Conservation (phyloP, 2,113 vertebrate species). For the Aramus guarauna region DNA sequence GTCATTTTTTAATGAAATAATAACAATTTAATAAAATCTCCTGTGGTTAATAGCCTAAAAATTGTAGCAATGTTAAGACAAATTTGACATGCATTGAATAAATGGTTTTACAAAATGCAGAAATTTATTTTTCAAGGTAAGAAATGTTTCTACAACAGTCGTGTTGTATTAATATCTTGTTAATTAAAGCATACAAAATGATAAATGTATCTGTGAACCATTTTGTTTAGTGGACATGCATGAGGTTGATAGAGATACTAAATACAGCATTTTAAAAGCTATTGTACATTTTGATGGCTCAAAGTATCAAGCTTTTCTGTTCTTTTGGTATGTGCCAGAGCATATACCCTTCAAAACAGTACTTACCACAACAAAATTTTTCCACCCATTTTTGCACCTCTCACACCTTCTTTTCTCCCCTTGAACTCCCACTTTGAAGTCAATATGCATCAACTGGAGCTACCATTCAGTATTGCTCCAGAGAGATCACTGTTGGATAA, state of each 20-base stretch:
- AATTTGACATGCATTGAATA: not conserved
- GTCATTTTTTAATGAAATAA: not conserved
- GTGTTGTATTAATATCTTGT: not conserved
- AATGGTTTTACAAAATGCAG: not conserved
- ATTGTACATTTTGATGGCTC: slow-evolving; percentile 48
- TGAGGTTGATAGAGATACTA: not conserved
- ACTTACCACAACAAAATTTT: not conserved
- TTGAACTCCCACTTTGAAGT: not conserved
- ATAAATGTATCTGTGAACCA: not conserved
- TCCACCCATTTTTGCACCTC: not conserved
- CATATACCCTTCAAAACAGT: not conserved
- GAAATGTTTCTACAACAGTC: not conserved
- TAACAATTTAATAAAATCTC: not conserved
- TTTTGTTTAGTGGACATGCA: slow-evolving; percentile 30
- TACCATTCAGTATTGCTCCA: not conserved
- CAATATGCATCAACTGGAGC: not conserved
- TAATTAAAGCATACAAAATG: not conserved
- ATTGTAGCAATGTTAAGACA: not conserved
- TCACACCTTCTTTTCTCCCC: not conserved
- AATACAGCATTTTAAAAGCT: not conserved
- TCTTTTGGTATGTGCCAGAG: not conserved
- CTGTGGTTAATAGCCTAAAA: not conserved
- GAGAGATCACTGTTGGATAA: not conserved
- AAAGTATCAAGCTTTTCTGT: not conserved
- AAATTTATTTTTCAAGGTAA: slow-evolving; percentile 2